phyloP scores from a whole-genome alignment of 2,113 vertebrate species.

The Parus major region DNA sequence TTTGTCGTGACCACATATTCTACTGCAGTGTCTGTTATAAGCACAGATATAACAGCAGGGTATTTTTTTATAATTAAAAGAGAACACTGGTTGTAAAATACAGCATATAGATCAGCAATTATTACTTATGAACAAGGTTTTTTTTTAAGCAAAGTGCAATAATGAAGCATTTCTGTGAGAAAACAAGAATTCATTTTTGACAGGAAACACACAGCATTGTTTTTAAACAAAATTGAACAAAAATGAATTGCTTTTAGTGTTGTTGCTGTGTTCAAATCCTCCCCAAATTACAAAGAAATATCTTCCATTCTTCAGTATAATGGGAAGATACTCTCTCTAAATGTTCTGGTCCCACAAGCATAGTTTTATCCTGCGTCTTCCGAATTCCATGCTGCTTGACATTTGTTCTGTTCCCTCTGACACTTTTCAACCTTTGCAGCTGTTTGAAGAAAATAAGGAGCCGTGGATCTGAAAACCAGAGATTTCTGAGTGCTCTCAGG shows the following conservation, averaged over 20 bases:
- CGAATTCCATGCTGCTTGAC: not conserved
- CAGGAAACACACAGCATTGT: not conserved
- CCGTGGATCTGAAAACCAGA: not conserved
- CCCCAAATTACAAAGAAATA: not conserved
- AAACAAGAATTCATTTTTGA: not conserved
- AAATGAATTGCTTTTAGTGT: not conserved
- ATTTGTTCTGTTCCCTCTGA: not conserved
- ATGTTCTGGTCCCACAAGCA: not conserved
- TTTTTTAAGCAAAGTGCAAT: not conserved
- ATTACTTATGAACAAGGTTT: fast-evolving
- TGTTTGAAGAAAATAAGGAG: not conserved
- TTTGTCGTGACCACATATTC: not conserved
- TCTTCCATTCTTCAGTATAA: not conserved
- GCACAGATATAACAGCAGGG: not conserved
- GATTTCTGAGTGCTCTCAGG: not conserved
- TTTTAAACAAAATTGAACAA: not conserved
- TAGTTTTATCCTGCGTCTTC: not conserved
- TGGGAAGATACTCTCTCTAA: not conserved
- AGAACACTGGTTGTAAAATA: not conserved
- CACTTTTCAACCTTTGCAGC: not conserved
- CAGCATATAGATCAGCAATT: not conserved
- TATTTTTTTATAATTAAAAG: not conserved
- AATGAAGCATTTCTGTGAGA: not conserved
- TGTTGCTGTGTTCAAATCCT: not conserved
- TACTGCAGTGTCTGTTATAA: not conserved